Conservation (phyloP, 2,113 vertebrate species). For the Ariopsis seemanni region DNA sequence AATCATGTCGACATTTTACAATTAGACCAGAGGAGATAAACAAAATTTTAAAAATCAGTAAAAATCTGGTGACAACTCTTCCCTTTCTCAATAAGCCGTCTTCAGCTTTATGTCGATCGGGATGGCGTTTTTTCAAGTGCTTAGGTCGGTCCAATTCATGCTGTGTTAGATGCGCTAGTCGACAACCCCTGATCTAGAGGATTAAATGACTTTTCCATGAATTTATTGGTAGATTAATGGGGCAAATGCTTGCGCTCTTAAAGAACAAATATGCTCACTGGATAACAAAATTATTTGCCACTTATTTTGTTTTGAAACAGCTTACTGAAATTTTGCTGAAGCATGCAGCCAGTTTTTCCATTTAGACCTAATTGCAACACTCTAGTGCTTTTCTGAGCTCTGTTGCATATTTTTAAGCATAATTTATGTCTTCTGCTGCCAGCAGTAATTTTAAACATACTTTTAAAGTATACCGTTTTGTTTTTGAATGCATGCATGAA, state of each 20-base stretch:
- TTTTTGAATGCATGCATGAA: background rate
- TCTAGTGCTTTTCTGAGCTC: background rate
- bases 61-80: background rate
- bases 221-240: background rate
- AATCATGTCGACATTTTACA: background rate
- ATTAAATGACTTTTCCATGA: background rate
- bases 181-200: background rate
- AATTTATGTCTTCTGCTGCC: background rate
- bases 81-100: background rate
- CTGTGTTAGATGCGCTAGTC: background rate
- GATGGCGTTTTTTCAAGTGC: background rate
- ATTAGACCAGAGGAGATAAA: background rate
- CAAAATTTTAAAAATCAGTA: background rate
- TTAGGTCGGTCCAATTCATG: background rate
- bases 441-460: background rate
- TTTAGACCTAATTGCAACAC: slow-evolving; percentile 22
- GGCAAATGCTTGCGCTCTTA: background rate
- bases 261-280: background rate
- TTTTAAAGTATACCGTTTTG: background rate
- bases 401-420: background rate
- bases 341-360: background rate
- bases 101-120: background rate
- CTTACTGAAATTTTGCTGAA: background rate
- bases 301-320: background rate
- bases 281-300: background rate